Percentiles rank a stretch among this genome's conserved stretches.
These are phyloP conservation scores for Cyclina sinensis DNA, from an alignment of 1,140 invertebrate species.

Conservation along the genomic window DNA sequence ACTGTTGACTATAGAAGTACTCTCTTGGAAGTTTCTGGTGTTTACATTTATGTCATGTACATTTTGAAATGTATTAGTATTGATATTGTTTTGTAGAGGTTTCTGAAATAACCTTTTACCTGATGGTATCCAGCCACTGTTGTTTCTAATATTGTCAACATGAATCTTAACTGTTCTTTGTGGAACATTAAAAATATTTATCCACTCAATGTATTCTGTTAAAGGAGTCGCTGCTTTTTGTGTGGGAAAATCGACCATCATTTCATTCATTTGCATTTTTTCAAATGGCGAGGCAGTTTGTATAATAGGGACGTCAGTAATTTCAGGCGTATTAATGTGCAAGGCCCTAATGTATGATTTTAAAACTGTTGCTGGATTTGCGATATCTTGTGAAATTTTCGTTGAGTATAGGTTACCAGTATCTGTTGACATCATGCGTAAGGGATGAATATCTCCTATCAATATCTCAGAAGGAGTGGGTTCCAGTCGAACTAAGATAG, in stretches of 20 bases:
- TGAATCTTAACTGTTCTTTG: not conserved
- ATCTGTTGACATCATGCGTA: not conserved
- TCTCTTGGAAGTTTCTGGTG: not conserved
- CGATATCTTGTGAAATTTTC: not conserved
- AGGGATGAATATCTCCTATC: not conserved
- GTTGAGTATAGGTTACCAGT: not conserved
- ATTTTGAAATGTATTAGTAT: not conserved
- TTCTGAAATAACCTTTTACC: not conserved
- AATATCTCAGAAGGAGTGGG: not conserved
- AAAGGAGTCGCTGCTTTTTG: not conserved
- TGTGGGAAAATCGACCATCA: not conserved
- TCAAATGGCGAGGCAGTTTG: not conserved
- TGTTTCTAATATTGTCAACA: not conserved
- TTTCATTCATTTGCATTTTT: constrained; percentile 48
- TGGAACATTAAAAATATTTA: constrained; percentile 46
- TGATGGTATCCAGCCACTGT: not conserved
- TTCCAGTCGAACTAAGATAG: not conserved
- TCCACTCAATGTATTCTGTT: constrained; percentile 30
- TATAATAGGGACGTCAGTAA: not conserved
- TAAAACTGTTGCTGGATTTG: not conserved
- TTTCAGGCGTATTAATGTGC: too few relatives aligned
- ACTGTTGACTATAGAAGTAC: not conserved
- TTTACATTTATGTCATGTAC: not conserved
- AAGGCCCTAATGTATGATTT: too few relatives aligned
- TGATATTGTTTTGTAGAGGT: not conserved